Percentiles rank a stretch among this genome's conserved stretches.
Conservation (phyloP, 2,113 vertebrate genomes). For the Diphyllodes magnificus region DNA sequence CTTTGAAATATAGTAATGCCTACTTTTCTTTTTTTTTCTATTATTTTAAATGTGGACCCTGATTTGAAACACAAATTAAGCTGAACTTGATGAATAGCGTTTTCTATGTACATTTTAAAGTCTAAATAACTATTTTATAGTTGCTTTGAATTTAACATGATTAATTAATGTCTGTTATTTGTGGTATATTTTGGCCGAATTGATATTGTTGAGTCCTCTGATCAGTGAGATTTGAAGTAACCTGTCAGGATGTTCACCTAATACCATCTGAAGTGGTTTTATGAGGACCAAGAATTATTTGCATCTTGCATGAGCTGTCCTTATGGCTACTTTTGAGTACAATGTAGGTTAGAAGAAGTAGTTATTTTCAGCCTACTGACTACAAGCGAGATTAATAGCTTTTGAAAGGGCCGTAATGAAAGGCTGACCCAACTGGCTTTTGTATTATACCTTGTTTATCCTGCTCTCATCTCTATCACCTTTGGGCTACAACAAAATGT, state of each 20-base stretch:
- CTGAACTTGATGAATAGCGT: neutral
- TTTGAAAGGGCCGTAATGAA: constrained; percentile 91
- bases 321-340: constrained; percentile 79
- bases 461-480: constrained; percentile 86
- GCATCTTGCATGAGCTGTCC: constrained; percentile 70
- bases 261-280: constrained; percentile 56
- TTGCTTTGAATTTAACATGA: neutral
- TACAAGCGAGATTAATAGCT: constrained; percentile 92
- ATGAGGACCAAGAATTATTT: constrained; percentile 72
- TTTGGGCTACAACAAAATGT: constrained; percentile 81
- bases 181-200: neutral
- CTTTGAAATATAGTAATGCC: neutral
- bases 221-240: neutral
- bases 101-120: neutral
- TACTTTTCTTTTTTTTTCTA: neutral
- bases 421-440: constrained; percentile 85
- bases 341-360: constrained; percentile 84
- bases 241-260: neutral
- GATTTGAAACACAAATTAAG: neutral
- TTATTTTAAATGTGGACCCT: neutral
- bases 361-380: constrained; percentile 88
- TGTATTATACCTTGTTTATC: constrained; percentile 90
- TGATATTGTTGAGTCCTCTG: neutral
- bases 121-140: neutral
- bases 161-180: neutral